Base-by-base conservation (phyloP, 2,888 invertebrate genomes). In the Macrosoma leucophasiata region DNA sequence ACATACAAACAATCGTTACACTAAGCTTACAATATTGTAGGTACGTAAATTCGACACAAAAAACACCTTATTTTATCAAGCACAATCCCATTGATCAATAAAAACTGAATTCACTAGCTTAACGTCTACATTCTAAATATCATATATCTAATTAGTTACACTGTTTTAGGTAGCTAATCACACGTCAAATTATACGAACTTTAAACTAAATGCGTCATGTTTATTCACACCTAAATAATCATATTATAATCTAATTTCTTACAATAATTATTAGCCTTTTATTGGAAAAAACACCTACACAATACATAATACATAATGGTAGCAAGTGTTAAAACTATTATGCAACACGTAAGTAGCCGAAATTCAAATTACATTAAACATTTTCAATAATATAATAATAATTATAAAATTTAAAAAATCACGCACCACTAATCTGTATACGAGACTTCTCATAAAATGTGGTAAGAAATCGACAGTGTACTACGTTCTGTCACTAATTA, bases 191-290 rank as follows among this genome's bases (percentile, higher is more conserved):
- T 58, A 68, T 70, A 76, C 69, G 57, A 59, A 61, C 63, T 75
- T 77, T 69, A 76, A 71, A 69, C 78, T 78, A 79, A 72, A 71
- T 71, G 74, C 65, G 69, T 67, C 68, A 71, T 70, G 68, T 72
- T 75, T 74, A 75, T 71, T 74, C 72, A 78, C 72, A 78, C 76
- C 73, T 79, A 77, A 52, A 49, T 55, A 62, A 62, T 65, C 67
- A 62, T 64, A 62, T 63, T 73, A n/a, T 68, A 67, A 75, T 63
- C 79, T 79, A 79, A 70, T 58, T 62, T 71, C 63, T 72, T 77
- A 78, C 77, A n/a, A n/a, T n/a, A n/a, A n/a, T 58, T 62, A 59
- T 69, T 76, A 76, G 70, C 70, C 62, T 73, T 61, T 60, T 73
- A 64, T 68, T 67, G 65, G 59, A 48, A 48, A 33, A 62, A 69